Percentiles rank a stretch among this genome's conserved stretches.
These are phyloP conservation scores for Microplitis demolitor DNA, from an alignment of 1,140 invertebrate species.

Conservation along the genomic window DNA sequence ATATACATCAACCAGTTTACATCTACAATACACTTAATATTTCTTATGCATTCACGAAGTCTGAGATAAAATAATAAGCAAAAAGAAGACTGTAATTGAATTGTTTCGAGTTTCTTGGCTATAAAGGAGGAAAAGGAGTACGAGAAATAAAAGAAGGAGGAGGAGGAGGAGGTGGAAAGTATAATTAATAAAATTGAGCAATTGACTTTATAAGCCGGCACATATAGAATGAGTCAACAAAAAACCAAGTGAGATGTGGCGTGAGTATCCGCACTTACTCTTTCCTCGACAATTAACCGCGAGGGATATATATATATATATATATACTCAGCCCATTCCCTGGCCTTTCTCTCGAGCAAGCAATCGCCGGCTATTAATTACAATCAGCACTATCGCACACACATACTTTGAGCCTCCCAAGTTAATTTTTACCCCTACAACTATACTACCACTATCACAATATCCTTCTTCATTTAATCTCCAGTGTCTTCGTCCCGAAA, in stretches of 20 bases:
- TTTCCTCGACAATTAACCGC: slow-evolving; percentile 53
- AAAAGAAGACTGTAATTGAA: no score
- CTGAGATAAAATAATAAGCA: no score
- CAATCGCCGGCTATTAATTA: slow-evolving; percentile 56
- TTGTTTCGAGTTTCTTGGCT: no score
- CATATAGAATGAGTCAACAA: slow-evolving; percentile 13
- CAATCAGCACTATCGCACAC: slow-evolving; percentile 51
- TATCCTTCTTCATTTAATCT: no score
- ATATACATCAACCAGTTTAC: background rate
- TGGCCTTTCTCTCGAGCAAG: background rate
- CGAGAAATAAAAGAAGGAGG: background rate
- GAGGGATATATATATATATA: slow-evolving; percentile 4
- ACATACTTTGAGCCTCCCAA: background rate
- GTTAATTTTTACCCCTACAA: no score
- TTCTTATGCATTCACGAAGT: no score
- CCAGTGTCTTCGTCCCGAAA: background rate
- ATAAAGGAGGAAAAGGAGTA: no score
- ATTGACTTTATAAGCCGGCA: slow-evolving; percentile 6
- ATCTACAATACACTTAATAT: no score
- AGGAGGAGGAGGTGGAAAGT: no score
- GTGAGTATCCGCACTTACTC: slow-evolving; percentile 53
- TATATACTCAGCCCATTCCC: background rate
- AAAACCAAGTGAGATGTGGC: slow-evolving; percentile 27
- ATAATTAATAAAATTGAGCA: slow-evolving; percentile 5
- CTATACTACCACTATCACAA: no score